Evolutionary conservation across 1,140 invertebrate genomes (phyloP).

Genomic region (Coptotermes formosanus): DNA sequence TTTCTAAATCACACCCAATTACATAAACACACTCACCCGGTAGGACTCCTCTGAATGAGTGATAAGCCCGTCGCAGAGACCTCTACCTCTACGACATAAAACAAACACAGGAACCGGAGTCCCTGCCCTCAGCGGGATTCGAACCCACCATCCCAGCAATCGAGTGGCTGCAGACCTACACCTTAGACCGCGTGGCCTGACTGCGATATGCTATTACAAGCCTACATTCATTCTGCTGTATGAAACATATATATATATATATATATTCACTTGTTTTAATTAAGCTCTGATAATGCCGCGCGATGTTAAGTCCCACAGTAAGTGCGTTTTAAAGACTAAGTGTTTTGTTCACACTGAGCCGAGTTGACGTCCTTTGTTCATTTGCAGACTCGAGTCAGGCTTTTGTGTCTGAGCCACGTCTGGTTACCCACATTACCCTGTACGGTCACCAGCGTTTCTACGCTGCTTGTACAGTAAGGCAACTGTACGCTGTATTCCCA

Average conservation of each 20-base stretch:
- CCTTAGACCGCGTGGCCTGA: too few relatives aligned
- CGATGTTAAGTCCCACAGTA: too few relatives aligned
- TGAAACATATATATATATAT: not conserved
- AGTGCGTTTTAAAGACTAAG: not conserved
- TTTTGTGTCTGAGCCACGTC: not conserved
- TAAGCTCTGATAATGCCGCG: not conserved
- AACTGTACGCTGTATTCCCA: not conserved
- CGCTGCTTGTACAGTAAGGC: not conserved
- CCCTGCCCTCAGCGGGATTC: too few relatives aligned
- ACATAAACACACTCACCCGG: too few relatives aligned
- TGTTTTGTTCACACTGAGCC: not conserved
- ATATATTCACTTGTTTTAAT: not conserved
- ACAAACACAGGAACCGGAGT: too few relatives aligned
- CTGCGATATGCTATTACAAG: too few relatives aligned
- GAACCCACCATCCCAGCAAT: too few relatives aligned
- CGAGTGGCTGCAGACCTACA: too few relatives aligned
- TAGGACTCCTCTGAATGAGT: too few relatives aligned
- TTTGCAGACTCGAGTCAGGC: not conserved
- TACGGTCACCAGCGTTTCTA: not conserved
- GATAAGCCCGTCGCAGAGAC: too few relatives aligned
- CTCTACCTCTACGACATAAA: too few relatives aligned
- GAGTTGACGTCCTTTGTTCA: not conserved
- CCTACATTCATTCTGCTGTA: not conserved
- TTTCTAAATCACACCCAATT: too few relatives aligned
- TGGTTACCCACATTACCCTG: not conserved